Evolutionary conservation across 2,113 vertebrate species (phyloP), one percentile per base, ranked within the genome.

Genomic region (Myotis lucifugus): DNA sequence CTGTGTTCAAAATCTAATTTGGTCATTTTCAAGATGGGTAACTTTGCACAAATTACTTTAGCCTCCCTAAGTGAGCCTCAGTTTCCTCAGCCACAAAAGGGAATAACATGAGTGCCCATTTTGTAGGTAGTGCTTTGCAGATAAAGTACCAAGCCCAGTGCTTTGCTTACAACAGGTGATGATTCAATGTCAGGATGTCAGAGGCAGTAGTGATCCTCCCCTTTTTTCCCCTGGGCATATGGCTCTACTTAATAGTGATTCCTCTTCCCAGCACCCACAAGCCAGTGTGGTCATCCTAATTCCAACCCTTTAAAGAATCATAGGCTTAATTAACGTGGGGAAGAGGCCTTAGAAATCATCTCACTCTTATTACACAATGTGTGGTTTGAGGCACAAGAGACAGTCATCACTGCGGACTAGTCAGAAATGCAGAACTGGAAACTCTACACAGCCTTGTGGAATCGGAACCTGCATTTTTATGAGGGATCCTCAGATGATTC

Each of bases 361-460:
- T 72, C 3, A 0, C 34, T 77, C 23, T 72, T n/a, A 29, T 34
- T 73, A n/a, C 5, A 56, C 11, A 25, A 2, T 66, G 46, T 40
- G 52, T n/a, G 52, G 27, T 10, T 48, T n/a, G 32, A 67, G 25
- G 34, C 42, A 77, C 46, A 48, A 42, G 14, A 54, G 23, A 19
- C 0, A 0, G 17, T 9, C 2, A 1, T 69, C n/a, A 48, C 48
- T 10, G 3, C 29, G 13, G 17, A 13, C n/a, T 29, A 37, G 14
- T 40, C 74, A 42, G 67, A 78, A 14, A 46, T 54, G n/a, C 3
- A 37, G 70, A 82, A 59, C 34, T 27, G 18, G 82, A n/a, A 19
- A 56, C 46, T 29, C 9, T 9, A 13, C 2, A 17, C 17, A 48
- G 52, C 32, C 15, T 79, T 46, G 4, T 21, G 8, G 17, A 54